These are phyloP conservation scores for Melinopterus prodromus DNA, from an alignment of 2,888 invertebrate genomes.

Conservation along the genomic window DNA sequence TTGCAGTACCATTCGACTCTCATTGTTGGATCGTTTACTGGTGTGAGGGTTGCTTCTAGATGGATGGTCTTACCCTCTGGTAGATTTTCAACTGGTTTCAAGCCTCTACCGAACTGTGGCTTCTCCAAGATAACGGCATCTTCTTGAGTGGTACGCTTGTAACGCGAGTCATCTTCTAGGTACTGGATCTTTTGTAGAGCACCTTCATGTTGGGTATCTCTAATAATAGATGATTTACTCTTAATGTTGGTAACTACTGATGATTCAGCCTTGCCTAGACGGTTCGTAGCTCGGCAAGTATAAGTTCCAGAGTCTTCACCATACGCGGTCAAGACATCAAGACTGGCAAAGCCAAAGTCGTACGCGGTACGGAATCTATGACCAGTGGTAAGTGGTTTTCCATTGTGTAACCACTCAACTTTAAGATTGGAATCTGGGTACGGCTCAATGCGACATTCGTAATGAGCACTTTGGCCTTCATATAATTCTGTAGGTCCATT, in stretches of 20 bases:
- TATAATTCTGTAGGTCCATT: constrained; percentile 86
- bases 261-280: constrained; percentile 83
- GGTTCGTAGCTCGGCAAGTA: constrained; percentile 87
- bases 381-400: constrained; percentile 85
- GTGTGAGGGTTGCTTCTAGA: constrained; percentile 93
- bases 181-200: constrained; percentile 92
- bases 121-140: constrained; percentile 82
- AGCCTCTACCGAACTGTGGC: constrained; percentile 87
- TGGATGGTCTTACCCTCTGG: constrained; percentile 90
- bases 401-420: constrained; percentile 95
- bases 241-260: constrained; percentile 83
- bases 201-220: constrained; percentile 92
- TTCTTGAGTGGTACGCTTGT: constrained; percentile 75
- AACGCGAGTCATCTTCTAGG: constrained; percentile 85
- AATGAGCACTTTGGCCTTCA: constrained; percentile 91
- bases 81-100: constrained; percentile 84
- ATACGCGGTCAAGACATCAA: constrained; percentile 93
- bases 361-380: constrained; percentile 93
- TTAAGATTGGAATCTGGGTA: constrained; percentile 89
- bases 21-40: constrained; percentile 98
- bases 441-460: constrained; percentile 92
- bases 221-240: constrained; percentile 84
- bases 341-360: constrained; percentile 96
- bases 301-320: constrained; percentile 95
- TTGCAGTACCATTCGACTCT: constrained; percentile 98